Evolutionary conservation across 2,888 invertebrate species (phyloP).

Genomic region (Tipula vernalis): DNA sequence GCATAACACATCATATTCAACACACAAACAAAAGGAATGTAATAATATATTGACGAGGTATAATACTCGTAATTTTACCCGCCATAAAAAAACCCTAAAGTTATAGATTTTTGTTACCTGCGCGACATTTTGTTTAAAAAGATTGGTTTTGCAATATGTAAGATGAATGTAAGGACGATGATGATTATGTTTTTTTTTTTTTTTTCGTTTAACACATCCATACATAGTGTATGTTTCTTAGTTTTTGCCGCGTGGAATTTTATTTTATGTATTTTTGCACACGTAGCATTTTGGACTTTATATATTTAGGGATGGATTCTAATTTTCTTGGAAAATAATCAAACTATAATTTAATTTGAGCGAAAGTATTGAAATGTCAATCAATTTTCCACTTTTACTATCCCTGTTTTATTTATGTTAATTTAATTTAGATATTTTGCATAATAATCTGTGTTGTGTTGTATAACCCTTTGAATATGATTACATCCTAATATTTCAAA

Average conservation of each 20-base stretch:
- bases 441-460: not conserved
- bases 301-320: not conserved
- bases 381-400: not conserved
- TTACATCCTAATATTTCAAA: not conserved
- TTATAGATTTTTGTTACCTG: not conserved
- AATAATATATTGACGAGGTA: not conserved
- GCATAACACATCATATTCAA: not conserved
- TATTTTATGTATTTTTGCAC: not conserved
- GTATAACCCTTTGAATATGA: not conserved
- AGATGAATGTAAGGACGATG: not conserved
- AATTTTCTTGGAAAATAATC: not conserved
- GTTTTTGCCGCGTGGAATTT: not conserved
- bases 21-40: not conserved
- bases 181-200: not conserved
- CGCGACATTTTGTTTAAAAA: not conserved
- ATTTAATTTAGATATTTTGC: not conserved
- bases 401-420: not conserved
- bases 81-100: not conserved
- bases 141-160: not conserved
- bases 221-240: not conserved
- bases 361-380: not conserved
- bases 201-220: not conserved
- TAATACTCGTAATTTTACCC: not conserved
- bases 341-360: not conserved
- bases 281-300: not conserved